Conservation (phyloP, 2,888 invertebrate genomes). For the Phyllotreta cruciferae region DNA sequence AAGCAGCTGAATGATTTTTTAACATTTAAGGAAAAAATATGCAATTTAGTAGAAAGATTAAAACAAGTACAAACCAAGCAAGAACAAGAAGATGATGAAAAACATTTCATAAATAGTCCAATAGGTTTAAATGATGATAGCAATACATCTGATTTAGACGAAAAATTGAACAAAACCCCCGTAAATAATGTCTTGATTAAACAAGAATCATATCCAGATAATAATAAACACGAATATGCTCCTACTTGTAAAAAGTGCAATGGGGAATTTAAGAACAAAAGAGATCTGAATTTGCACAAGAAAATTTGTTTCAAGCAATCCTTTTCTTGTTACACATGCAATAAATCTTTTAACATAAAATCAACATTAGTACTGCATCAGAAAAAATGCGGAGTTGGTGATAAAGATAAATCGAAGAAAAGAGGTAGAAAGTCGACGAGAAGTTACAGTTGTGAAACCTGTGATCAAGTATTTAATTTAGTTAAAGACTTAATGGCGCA, state of each 20-base stretch:
- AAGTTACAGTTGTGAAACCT: slow-evolving; percentile 46
- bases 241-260: slow-evolving; percentile 18
- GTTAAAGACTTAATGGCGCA: slow-evolving; percentile 49
- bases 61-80: neutral
- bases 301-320: slow-evolving; percentile 17
- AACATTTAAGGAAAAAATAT: slow-evolving; percentile 19
- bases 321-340: slow-evolving; percentile 21
- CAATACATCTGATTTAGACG: neutral
- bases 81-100: slow-evolving; percentile 7
- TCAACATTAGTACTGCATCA: slow-evolving; percentile 22
- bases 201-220: slow-evolving; percentile 3
- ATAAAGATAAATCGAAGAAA: slow-evolving; percentile 19
- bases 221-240: neutral
- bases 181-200: neutral
- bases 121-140: slow-evolving; percentile 10
- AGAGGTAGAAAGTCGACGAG: slow-evolving; percentile 24
- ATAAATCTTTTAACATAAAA: slow-evolving; percentile 19
- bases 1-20: slow-evolving; percentile 19
- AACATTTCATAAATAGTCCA: slow-evolving; percentile 3
- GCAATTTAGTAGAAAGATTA: slow-evolving; percentile 12
- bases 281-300: slow-evolving; percentile 10
- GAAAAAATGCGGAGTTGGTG: slow-evolving; percentile 19
- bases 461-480: slow-evolving; percentile 42
- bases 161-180: slow-evolving; percentile 3
- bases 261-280: slow-evolving; percentile 20